A percentile compares a stretch with the other conserved stretches of the same genome.
phyloP scores from a whole-genome alignment of 2,888 invertebrate species.

The Lasioglossum morio region DNA sequence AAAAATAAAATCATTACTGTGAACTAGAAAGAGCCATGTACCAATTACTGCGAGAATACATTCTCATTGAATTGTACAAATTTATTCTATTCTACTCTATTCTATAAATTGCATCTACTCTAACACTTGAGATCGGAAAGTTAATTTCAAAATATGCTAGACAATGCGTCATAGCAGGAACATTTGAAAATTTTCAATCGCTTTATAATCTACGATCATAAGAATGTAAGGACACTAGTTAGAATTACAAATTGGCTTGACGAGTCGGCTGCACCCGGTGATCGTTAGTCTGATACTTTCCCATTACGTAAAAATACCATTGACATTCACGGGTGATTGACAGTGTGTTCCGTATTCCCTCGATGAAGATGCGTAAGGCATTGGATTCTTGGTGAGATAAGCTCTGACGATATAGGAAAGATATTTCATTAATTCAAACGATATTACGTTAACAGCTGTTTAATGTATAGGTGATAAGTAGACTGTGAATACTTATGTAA shows the following conservation, averaged over 20 bases:
- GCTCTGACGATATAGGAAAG: neutral
- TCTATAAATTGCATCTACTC: too few relatives aligned
- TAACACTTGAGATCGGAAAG: neutral
- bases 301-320: slow-evolving; percentile 61
- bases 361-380: neutral
- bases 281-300: slow-evolving; percentile 55
- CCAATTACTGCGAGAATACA: too few relatives aligned
- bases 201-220: slow-evolving; percentile 44
- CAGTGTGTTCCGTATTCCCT: slow-evolving; percentile 36
- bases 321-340: slow-evolving; percentile 16
- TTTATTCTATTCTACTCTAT: too few relatives aligned
- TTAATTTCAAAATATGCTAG: neutral
- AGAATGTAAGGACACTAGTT: slow-evolving; percentile 66
- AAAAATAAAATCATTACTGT: too few relatives aligned
- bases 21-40: too few relatives aligned
- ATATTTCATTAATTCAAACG: neutral
- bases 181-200: slow-evolving; percentile 46
- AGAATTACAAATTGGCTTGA: slow-evolving; percentile 63
- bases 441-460: neutral
- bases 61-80: too few relatives aligned
- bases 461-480: neutral
- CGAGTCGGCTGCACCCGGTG: slow-evolving; percentile 11
- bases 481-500: too few relatives aligned
- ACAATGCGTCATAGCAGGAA: slow-evolving; percentile 41
- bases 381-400: slow-evolving; percentile 22